Percentiles rank a stretch among this genome's conserved stretches.
phyloP scores from a whole-genome alignment of 1,140 invertebrate genomes.

The Drosophila gunungcola region DNA sequence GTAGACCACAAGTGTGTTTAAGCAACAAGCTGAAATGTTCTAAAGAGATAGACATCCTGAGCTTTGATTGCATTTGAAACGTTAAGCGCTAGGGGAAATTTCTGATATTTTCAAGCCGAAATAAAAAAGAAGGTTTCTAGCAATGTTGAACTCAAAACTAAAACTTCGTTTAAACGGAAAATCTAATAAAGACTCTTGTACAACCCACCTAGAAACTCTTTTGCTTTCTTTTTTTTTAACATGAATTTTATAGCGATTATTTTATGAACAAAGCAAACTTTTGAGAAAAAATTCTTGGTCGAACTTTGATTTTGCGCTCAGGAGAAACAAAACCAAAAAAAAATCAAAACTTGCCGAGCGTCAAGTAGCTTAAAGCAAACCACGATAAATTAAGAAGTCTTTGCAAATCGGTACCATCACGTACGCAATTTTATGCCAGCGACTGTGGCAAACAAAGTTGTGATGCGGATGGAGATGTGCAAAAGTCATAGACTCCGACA shows the following conservation, averaged over 20 bases:
- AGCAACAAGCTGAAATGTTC: too few relatives aligned
- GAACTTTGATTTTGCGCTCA: slow-evolving; percentile 16
- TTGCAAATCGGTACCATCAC: slow-evolving; percentile 49
- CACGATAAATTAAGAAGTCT: slow-evolving; percentile 14
- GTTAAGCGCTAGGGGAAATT: background rate
- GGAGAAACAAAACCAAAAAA: background rate
- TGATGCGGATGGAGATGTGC: slow-evolving; percentile 42
- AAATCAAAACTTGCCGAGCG: slow-evolving; percentile 7
- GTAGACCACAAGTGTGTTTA: too few relatives aligned
- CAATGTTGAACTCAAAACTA: background rate
- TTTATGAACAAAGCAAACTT: slow-evolving; percentile 18
- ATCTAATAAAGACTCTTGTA: background rate
- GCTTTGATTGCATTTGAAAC: background rate
- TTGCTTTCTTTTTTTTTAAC: background rate
- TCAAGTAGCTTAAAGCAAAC: slow-evolving; percentile 14
- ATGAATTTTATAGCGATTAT: slow-evolving; percentile 1
- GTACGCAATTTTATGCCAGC: slow-evolving; percentile 72
- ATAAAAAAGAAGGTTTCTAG: background rate
- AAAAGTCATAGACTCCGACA: slow-evolving; percentile 66
- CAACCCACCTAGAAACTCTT: background rate
- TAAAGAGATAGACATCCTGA: too few relatives aligned
- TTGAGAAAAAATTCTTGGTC: background rate
- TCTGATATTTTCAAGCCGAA: background rate
- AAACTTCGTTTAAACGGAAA: background rate
- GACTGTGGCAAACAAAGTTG: slow-evolving; percentile 77